Base-by-base conservation (phyloP, 2,113 vertebrate genomes). In the Ancistrus triradiatus region DNA sequence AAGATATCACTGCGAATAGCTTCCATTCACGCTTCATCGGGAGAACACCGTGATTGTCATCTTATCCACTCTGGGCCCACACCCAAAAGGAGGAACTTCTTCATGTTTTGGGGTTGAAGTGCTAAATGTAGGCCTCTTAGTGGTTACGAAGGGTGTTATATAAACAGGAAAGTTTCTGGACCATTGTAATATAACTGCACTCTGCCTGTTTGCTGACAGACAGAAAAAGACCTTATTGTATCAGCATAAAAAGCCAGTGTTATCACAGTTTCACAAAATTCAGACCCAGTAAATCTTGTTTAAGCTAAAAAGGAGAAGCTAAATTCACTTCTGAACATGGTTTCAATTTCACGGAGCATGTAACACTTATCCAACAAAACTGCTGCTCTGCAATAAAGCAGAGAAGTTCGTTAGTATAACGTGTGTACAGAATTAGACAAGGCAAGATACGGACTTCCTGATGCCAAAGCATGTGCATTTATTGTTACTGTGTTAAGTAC, bases 1-100 rank as follows among this genome's bases (percentile, higher is more conserved):
- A 75, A 79, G 70, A 76, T 71, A 81, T 73, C 70, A 79, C 58
- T 31, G 64, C 49, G 27, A 76, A 70, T 64, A 3, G 52, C 51
- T 21, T 66, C 51, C 22, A 47, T 38, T 47, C 43, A 46, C 1
- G 24, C 35, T 37, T 7, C 19, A 56, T 31, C 21, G 52, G 46
- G 48, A 66, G 63, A 56, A 37, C 51, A 21, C 51, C n/a, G 27
- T 56, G 63, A 68, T 68, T 61, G 49, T 35, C 49, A 61, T 61
- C 31, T 55, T 48, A 56, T 55, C 42, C 31, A 6, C 42, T 37
- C 22, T 25, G 42, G 38, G 66, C 35, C 48, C 57, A 55, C 66
- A n/a, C 53, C 52, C 65, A 59, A 21, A 47, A 47, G 50, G 44
- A 55, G 28, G 31, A 19, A 18, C 31, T 48, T 55, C 58, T 18